Percentiles rank a stretch among this genome's conserved stretches.
Evolutionary conservation across 2,888 invertebrate genomes (phyloP).

Genomic region (Atethmia centrago): DNA sequence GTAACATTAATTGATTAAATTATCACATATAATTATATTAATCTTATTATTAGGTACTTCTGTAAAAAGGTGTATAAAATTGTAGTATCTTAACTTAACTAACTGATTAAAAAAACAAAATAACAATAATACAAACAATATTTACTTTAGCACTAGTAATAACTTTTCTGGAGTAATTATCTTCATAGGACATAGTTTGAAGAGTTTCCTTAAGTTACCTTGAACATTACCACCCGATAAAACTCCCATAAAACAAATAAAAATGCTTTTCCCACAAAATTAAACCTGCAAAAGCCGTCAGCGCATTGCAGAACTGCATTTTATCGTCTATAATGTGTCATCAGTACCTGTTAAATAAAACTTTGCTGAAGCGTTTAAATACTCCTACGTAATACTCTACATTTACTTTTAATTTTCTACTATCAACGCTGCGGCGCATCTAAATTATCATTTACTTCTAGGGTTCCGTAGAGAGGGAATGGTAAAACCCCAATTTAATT

Average conservation of each 20-base stretch:
- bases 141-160: too few species aligned
- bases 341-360: conserved; percentile 27
- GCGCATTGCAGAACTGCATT: conserved; percentile 21
- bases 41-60: too few species aligned
- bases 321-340: conserved; percentile 18
- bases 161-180: too few species aligned
- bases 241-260: not conserved
- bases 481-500: conserved; percentile 12
- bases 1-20: too few species aligned
- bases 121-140: too few species aligned
- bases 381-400: conserved; percentile 28
- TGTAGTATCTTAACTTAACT: too few species aligned
- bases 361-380: conserved; percentile 40
- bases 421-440: conserved; percentile 7
- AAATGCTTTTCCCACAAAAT: conserved; percentile 9
- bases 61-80: too few species aligned
- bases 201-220: too few species aligned
- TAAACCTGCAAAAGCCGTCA: not conserved
- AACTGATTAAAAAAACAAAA: too few species aligned
- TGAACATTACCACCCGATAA: too few species aligned
- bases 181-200: too few species aligned
- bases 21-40: too few species aligned
- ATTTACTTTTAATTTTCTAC: conserved; percentile 40
- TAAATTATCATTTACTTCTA: conserved; percentile 39
- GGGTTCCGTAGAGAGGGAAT: conserved; percentile 5